Conservation (phyloP, 2,888 invertebrate species). For the Oligia strigilis region DNA sequence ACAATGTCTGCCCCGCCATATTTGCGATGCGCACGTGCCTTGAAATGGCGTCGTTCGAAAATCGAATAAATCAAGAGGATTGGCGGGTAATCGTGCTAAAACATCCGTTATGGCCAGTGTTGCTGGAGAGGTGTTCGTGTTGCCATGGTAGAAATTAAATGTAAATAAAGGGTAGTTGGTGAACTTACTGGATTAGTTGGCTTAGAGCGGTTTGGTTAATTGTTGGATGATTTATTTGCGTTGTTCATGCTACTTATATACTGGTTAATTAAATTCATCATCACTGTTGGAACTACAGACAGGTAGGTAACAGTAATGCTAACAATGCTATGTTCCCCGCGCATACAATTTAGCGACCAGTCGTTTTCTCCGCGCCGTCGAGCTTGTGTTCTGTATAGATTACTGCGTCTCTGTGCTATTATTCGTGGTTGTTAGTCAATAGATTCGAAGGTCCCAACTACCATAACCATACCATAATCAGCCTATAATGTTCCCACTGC, state of each 20-base stretch:
- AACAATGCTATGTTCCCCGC: too few species aligned
- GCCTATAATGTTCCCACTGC: too few species aligned
- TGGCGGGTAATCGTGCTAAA: conserved; percentile 84
- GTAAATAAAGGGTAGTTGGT: conserved; percentile 66
- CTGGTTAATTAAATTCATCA: neutral
- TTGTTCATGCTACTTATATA: neutral
- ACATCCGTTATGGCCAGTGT: conserved; percentile 71
- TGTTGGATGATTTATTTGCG: conserved; percentile 16
- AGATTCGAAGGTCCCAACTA: too few species aligned
- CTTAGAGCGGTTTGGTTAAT: conserved; percentile 45
- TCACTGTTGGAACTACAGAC: too few species aligned
- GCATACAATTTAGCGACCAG: too few species aligned
- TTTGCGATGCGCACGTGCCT: conserved; percentile 84
- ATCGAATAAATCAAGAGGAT: conserved; percentile 88
- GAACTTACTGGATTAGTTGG: conserved; percentile 13
- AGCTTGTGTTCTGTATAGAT: too few species aligned
- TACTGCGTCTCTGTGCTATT: too few species aligned
- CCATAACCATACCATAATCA: too few species aligned
- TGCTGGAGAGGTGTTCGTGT: conserved; percentile 45
- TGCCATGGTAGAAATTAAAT: conserved; percentile 63
- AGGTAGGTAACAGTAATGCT: too few species aligned
- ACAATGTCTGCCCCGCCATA: conserved; percentile 71
- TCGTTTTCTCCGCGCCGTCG: too few species aligned
- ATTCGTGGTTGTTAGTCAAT: too few species aligned
- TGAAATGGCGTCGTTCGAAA: conserved; percentile 85